Evolutionary conservation across 2,113 vertebrate genomes (phyloP).

Genomic region (Scomber scombrus): DNA sequence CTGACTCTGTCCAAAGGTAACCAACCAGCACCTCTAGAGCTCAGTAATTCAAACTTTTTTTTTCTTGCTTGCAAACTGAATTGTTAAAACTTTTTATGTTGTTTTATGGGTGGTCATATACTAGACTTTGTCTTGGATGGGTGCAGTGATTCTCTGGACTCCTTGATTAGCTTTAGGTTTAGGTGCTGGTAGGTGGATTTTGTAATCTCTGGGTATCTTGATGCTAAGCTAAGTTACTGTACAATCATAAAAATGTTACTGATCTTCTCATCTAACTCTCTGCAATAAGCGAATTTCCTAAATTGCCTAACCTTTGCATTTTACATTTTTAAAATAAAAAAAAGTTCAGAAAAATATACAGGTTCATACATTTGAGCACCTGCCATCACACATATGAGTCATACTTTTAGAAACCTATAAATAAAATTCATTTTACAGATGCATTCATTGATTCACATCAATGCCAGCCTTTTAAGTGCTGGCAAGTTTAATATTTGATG

Average conservation of each 20-base stretch:
- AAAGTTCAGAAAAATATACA: too few species aligned
- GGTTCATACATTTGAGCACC: constrained; percentile 4
- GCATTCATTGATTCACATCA: constrained; percentile 25
- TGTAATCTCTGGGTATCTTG: neutral
- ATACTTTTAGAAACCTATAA: constrained; percentile 45
- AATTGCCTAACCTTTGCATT: neutral
- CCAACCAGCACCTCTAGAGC: neutral
- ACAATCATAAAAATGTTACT: neutral
- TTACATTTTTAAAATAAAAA: too few species aligned
- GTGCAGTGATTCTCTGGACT: neutral
- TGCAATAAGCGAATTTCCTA: neutral
- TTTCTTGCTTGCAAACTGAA: too few species aligned
- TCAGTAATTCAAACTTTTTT: neutral
- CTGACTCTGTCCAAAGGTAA: neutral
- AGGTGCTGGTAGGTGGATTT: neutral
- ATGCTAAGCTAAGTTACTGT: neutral
- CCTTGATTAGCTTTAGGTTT: neutral
- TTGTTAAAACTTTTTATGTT: too few species aligned
- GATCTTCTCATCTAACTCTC: neutral
- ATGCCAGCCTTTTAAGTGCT: constrained; percentile 47
- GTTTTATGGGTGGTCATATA: too few species aligned
- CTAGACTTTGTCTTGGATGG: neutral
- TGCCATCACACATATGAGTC: constrained; percentile 21
- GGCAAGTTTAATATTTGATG: constrained; percentile 27
- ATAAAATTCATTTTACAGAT: constrained; percentile 36